Percentiles rank a stretch among this genome's conserved stretches.
Conservation (phyloP, 2,888 invertebrate species). For the Megastigmus dorsalis region DNA sequence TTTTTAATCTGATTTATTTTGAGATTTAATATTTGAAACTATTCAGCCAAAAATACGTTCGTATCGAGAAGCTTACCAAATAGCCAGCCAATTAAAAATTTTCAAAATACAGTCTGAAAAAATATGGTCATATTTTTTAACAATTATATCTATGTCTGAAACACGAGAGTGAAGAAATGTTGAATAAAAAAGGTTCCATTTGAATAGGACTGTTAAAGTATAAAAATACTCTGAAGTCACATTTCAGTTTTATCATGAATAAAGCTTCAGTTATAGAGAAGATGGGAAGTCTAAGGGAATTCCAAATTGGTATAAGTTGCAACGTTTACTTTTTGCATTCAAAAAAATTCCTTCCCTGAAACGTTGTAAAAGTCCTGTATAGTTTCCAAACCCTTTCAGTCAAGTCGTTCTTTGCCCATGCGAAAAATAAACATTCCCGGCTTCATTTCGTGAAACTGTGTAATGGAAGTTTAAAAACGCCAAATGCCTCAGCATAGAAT, state of each 20-base stretch:
- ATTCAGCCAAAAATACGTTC: too few species aligned
- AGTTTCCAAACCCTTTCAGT: not conserved
- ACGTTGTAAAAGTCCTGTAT: constrained; percentile 13
- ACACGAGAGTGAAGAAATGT: not conserved
- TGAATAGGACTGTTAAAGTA: not conserved
- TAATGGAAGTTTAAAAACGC: constrained; percentile 3
- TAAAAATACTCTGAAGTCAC: not conserved
- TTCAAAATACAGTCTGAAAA: too few species aligned
- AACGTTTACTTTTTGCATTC: constrained; percentile 39
- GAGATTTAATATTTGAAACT: too few species aligned
- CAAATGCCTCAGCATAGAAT: not conserved
- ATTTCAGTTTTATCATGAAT: not conserved
- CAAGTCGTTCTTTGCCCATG: constrained; percentile 19
- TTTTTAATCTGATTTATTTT: not conserved
- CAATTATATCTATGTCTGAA: not conserved
- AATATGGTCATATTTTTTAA: not conserved
- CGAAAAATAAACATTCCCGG: constrained; percentile 26
- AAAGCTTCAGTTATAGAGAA: not conserved
- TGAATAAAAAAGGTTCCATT: not conserved
- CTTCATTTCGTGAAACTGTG: constrained; percentile 23
- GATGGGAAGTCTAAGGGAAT: constrained; percentile 9
- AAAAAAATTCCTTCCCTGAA: constrained; percentile 12
- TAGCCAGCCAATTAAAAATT: too few species aligned
- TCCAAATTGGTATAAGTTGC: constrained; percentile 32
- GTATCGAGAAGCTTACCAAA: too few species aligned